phyloP scores from a whole-genome alignment of 1,140 invertebrate species.

The Ectropis grisescens region DNA sequence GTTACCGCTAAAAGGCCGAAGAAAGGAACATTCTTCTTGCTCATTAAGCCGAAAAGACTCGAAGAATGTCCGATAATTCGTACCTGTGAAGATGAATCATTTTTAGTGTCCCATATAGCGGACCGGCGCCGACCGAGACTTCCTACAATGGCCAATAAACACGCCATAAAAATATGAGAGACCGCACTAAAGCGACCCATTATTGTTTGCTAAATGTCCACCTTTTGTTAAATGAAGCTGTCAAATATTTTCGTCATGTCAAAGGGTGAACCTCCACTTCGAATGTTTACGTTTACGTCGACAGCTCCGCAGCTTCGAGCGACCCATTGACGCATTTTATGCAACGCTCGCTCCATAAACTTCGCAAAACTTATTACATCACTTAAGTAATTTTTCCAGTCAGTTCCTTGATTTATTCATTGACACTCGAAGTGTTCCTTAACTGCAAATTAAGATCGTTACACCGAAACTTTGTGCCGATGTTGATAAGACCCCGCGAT shows the following conservation, averaged over 20 bases:
- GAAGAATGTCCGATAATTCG: constrained; percentile 18
- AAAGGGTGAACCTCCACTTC: constrained; percentile 18
- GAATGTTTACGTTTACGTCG: constrained; percentile 5
- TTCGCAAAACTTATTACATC: too few species aligned
- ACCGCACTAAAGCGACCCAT: constrained; percentile 52
- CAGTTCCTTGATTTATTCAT: too few species aligned
- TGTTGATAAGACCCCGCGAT: too few species aligned
- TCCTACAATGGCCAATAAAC: constrained; percentile 59
- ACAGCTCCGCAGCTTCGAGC: constrained; percentile 1
- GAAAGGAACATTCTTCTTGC: constrained; percentile 28
- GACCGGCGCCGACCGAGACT: constrained; percentile 26
- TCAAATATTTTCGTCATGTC: constrained; percentile 25
- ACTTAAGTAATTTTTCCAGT: too few species aligned
- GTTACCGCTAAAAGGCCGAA: too few species aligned
- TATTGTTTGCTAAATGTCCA: constrained; percentile 57
- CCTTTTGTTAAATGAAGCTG: constrained; percentile 54
- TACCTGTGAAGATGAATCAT: constrained; percentile 42
- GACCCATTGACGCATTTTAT: too few species aligned
- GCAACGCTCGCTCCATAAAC: too few species aligned
- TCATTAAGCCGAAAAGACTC: constrained; percentile 30
- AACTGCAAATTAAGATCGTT: too few species aligned
- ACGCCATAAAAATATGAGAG: constrained; percentile 58
- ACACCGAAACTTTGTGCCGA: too few species aligned
- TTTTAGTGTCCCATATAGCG: constrained; percentile 23
- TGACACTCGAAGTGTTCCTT: too few species aligned